These are phyloP conservation scores for Upupa epops DNA, from an alignment of 2,113 vertebrate genomes.

Conservation along the genomic window DNA sequence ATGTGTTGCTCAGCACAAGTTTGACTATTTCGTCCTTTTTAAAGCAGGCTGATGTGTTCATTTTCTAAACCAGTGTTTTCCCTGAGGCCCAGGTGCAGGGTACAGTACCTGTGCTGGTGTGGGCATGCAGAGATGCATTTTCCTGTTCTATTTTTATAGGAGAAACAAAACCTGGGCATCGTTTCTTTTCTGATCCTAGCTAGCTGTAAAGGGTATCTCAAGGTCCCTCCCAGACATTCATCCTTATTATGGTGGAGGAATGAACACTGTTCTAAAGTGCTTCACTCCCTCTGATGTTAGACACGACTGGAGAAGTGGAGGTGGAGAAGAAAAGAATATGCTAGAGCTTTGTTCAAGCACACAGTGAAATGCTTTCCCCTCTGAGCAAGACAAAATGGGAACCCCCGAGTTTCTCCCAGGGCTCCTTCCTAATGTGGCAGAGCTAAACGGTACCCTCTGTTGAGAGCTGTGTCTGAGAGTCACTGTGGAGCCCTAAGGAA, in stretches of 20 bases:
- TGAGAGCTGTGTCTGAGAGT: neutral
- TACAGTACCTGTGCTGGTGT: neutral
- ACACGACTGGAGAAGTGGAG: neutral
- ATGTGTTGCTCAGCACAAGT: neutral
- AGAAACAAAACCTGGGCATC: neutral
- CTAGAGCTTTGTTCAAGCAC: neutral
- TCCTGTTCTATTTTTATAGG: neutral
- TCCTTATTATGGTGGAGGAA: neutral
- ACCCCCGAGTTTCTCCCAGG: neutral
- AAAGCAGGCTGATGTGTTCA: neutral
- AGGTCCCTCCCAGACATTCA: neutral
- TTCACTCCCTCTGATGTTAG: neutral
- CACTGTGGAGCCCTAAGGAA: conserved; percentile 10
- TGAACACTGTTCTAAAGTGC: neutral
- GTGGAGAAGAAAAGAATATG: neutral
- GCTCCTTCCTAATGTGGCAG: neutral
- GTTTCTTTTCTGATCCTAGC: neutral
- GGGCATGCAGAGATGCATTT: neutral
- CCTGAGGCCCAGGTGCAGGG: neutral
- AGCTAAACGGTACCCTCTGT: conserved; percentile 14
- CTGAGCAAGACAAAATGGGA: neutral
- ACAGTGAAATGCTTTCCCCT: neutral
- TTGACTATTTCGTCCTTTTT: neutral
- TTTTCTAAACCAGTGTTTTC: neutral
- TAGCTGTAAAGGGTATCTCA: neutral